phyloP scores from a whole-genome alignment of 2,888 invertebrate species.

The Camponotus fellah region DNA sequence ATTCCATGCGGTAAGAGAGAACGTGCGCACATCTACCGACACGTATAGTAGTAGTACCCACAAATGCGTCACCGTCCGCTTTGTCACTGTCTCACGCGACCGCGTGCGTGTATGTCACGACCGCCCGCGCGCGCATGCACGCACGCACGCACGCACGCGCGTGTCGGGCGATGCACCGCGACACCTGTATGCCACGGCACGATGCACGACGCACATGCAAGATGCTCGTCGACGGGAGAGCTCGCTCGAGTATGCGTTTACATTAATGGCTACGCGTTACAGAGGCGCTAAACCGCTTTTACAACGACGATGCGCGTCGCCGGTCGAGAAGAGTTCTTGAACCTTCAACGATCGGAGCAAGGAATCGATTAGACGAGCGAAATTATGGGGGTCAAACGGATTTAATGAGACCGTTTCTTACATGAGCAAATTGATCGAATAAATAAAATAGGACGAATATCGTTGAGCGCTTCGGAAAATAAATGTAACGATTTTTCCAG shows the following conservation, averaged over 20 bases:
- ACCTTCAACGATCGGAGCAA: neutral
- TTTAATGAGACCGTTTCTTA: neutral
- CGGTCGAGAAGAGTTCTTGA: constrained; percentile 22
- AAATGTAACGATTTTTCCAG: neutral
- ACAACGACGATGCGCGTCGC: neutral
- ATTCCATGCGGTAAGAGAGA: constrained; percentile 29
- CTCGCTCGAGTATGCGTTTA: constrained; percentile 38
- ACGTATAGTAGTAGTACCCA: constrained; percentile 17
- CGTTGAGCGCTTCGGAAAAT: neutral
- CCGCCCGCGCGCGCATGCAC: neutral
- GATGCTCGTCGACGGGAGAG: constrained; percentile 5
- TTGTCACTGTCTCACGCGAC: constrained; percentile 66
- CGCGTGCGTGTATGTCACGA: constrained; percentile 26
- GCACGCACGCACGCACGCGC: neutral
- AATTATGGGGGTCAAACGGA: constrained; percentile 11
- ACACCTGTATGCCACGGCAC: constrained; percentile 65
- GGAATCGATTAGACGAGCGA: constrained; percentile 24
- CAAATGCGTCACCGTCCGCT: constrained; percentile 66
- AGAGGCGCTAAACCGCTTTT: constrained; percentile 33
- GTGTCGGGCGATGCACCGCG: constrained; percentile 55
- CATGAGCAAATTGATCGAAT: neutral
- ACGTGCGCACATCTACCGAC: constrained; percentile 26
- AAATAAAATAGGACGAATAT: neutral
- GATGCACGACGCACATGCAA: constrained; percentile 29
- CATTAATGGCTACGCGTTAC: constrained; percentile 4